Evolutionary conservation across 2,113 vertebrate species (phyloP), one percentile per base, ranked within the genome.

Genomic region (Podilymbus podiceps): DNA sequence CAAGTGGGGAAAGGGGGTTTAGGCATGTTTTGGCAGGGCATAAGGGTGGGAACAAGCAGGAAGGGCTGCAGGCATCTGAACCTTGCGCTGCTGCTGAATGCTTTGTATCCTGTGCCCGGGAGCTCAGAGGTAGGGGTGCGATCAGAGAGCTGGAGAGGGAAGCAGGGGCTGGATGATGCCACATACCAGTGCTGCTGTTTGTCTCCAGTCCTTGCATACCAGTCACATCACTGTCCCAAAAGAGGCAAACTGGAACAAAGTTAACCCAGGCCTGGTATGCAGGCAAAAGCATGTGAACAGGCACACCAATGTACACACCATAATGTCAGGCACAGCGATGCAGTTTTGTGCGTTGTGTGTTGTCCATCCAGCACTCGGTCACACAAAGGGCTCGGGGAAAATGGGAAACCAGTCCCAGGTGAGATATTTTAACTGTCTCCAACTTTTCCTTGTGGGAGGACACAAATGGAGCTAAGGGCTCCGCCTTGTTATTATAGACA

Each of bases 401-500:
- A 79, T 9, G 11, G 42, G 49, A 79, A 69, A 59, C n/a, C 30
- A 38, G 7, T 59, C 47, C 69, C 72, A 67, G 58, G 50, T 0
- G 12, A 93, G 68, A 25, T 56, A 33, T 71, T 88, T 73, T 5
- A 95, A 75, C 11, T 68, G 35, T 50, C 44, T 76, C 71, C 82
- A 89, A 8, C 71, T 84, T 78, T 40, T 67, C 63, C 73, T 74
- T 78, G 25, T 73, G 58, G 81, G 78, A 96, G 89, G 81, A 80
- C 78, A 38, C 12, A 35, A 72, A 6, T 7, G 33, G 63, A 88
- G 46, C 40, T 68, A 20, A 66, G 59, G 24, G 73, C 60, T 42
- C 56, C 81, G 58, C 93, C 94, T 92, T 3, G 2, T 91, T 79
- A 97, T 94, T 90, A 96, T 67, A 82, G 40, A 42, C 52, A 87